Percentiles rank a stretch among this genome's conserved stretches.
Evolutionary conservation across 2,113 vertebrate genomes (phyloP).

Genomic region (Arothron firmamentum): DNA sequence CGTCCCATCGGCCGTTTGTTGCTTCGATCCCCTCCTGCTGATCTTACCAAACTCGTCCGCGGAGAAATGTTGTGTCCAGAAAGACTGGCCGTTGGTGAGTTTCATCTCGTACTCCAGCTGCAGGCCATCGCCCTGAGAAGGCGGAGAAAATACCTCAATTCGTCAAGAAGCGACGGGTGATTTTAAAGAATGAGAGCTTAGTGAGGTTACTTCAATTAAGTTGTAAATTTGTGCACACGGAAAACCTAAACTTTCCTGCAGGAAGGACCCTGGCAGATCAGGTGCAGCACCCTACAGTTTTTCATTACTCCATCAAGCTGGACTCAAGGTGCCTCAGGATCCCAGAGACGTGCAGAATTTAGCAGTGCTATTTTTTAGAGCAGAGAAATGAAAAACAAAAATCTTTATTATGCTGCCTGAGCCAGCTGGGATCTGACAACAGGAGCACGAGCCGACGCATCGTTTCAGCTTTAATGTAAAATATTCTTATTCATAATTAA

Average conservation of each 20-base stretch:
- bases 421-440: constrained; percentile 10
- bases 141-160: constrained; percentile 19
- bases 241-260: neutral
- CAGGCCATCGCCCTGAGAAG: constrained; percentile 81
- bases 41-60: constrained; percentile 89
- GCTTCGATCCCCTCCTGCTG: constrained; percentile 37
- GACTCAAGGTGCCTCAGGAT: constrained; percentile 18
- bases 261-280: constrained; percentile 11
- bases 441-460: too few species aligned
- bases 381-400: constrained; percentile 21
- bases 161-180: neutral
- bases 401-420: constrained; percentile 14
- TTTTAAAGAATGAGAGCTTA: constrained; percentile 11
- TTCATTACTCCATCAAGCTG: constrained; percentile 14
- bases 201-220: neutral
- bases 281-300: constrained; percentile 21
- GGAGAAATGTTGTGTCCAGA: constrained; percentile 91
- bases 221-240: too few species aligned
- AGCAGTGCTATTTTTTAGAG: neutral
- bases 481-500: constrained; percentile 23
- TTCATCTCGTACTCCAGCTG: constrained; percentile 91
- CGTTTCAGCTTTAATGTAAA: constrained; percentile 22
- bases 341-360: constrained; percentile 25
- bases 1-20: constrained; percentile 55
- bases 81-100: constrained; percentile 88